phyloP scores from a whole-genome alignment of 2,797 vertebrate genomes.

The Gallinago solitaria region DNA sequence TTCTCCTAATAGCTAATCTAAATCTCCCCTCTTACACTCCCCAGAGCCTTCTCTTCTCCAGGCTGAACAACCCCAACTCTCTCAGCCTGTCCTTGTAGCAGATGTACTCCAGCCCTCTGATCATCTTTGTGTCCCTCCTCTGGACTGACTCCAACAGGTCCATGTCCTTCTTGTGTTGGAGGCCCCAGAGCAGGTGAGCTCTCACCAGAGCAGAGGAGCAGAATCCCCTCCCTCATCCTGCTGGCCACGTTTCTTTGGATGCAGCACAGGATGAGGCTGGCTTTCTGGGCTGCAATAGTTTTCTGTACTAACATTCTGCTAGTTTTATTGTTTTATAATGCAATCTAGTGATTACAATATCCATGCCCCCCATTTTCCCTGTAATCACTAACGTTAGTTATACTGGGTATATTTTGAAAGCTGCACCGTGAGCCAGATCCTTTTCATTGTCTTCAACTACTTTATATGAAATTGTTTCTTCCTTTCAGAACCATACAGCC shows the following conservation, averaged over 20 bases:
- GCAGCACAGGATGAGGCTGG: not conserved
- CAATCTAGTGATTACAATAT: not conserved
- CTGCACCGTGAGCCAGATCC: not conserved
- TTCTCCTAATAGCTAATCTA: not conserved
- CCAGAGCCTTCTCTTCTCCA: not conserved
- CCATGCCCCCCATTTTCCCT: fast-evolving
- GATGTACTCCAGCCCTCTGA: not conserved
- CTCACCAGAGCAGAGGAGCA: not conserved
- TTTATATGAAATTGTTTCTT: not conserved
- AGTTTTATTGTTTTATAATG: not conserved
- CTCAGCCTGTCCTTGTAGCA: not conserved
- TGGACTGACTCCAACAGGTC: not conserved
- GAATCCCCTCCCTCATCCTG: not conserved
- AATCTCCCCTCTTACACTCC: not conserved
- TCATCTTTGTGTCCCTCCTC: not conserved
- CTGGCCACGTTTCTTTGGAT: not conserved
- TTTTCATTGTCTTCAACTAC: not conserved
- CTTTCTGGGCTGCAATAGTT: not conserved
- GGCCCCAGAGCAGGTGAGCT: not conserved
- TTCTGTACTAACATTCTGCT: not conserved
- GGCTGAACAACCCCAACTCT: not conserved
- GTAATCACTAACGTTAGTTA: not conserved
- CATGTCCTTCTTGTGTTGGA: not conserved
- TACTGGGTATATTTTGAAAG: not conserved
- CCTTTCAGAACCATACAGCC: not conserved